phyloP scores from a whole-genome alignment of 2,888 invertebrate genomes.

The Allophyes oxyacanthae region DNA sequence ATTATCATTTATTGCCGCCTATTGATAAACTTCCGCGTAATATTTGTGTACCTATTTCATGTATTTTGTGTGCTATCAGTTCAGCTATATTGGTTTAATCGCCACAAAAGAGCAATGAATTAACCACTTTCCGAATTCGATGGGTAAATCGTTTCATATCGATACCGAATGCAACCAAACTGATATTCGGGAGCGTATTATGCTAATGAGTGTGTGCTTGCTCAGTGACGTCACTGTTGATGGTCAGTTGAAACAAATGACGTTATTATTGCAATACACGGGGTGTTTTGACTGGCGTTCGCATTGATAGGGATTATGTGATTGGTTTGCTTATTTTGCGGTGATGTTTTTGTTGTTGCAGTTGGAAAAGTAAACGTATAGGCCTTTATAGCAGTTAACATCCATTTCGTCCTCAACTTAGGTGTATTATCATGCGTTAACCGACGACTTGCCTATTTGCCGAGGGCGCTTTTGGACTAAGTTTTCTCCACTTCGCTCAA shows the following conservation, averaged over 20 bases:
- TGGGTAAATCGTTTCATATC: constrained; percentile 51
- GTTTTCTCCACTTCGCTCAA: no score
- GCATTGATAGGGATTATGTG: constrained; percentile 29
- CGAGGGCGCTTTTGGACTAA: no score
- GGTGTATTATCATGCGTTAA: no score
- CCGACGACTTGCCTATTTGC: no score
- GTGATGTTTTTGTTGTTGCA: constrained; percentile 4
- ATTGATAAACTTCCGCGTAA: no score
- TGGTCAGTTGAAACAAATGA: constrained; percentile 48
- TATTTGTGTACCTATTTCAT: no score
- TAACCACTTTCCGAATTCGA: constrained; percentile 45
- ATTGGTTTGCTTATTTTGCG: constrained; percentile 18
- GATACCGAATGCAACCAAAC: constrained; percentile 40
- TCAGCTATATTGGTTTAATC: constrained; percentile 32
- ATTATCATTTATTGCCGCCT: no score
- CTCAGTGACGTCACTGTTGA: constrained; percentile 47
- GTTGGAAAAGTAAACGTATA: no score
- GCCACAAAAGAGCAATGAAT: constrained; percentile 50
- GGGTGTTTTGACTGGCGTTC: constrained; percentile 44
- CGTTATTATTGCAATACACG: constrained; percentile 39
- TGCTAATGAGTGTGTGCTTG: constrained; percentile 56
- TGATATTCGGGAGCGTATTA: constrained; percentile 55
- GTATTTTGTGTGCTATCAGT: no score
- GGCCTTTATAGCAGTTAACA: no score
- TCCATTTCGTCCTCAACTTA: no score